Conservation (phyloP, 2,888 invertebrate species). For the Synanthedon vespiformis region DNA sequence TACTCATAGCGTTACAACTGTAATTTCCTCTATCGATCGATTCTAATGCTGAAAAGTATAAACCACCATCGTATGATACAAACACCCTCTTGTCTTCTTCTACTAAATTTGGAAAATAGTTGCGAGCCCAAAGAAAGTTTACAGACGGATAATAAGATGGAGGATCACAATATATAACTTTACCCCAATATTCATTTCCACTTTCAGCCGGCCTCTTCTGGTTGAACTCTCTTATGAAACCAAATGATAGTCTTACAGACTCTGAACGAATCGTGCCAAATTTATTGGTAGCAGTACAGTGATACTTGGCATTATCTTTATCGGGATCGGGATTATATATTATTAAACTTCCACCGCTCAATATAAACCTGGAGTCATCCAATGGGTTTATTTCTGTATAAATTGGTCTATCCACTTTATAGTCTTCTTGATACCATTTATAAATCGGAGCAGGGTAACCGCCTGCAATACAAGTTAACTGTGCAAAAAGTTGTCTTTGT, state of each 20-base stretch:
- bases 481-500: conserved; percentile 80
- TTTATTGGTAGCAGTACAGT: conserved; percentile 90
- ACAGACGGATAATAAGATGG: conserved; percentile 92
- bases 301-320: conserved; percentile 87
- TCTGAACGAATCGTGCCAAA: conserved; percentile 91
- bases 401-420: conserved; percentile 80
- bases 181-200: conserved; percentile 94
- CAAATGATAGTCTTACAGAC: conserved; percentile 89
- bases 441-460: conserved; percentile 92
- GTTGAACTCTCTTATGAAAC: conserved; percentile 91
- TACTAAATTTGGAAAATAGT: conserved; percentile 91
- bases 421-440: conserved; percentile 91
- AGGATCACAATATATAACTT: conserved; percentile 91
- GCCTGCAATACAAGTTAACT: conserved; percentile 83
- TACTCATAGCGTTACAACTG: conserved; percentile 91
- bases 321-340: conserved; percentile 87
- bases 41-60: conserved; percentile 95
- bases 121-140: conserved; percentile 91
- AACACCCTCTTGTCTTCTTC: conserved; percentile 94
- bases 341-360: conserved; percentile 92
- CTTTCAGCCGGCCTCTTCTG: conserved; percentile 85
- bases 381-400: conserved; percentile 84
- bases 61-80: conserved; percentile 92
- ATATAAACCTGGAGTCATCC: conserved; percentile 78
- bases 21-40: conserved; percentile 90